Base-by-base conservation (phyloP, 2,113 vertebrate species). In the Orthonyx spaldingii region DNA sequence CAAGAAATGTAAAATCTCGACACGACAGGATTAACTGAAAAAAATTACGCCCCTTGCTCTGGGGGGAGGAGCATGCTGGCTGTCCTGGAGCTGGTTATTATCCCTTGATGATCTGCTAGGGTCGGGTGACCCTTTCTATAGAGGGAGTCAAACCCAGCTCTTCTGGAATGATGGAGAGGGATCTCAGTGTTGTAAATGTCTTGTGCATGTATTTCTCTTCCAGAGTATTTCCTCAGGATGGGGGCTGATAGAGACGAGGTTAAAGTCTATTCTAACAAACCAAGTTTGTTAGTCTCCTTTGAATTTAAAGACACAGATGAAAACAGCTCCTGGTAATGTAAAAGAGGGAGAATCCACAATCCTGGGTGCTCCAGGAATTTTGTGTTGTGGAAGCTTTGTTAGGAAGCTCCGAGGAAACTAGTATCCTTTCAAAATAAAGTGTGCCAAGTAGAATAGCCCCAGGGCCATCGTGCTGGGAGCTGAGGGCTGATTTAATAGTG, bases 401-500 rank as follows among this genome's bases (percentile, higher is more conserved):
- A 79, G 84, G 84, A 91, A 78, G 28, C 50, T 71, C 65, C 7
- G 24, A 60, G 49, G 37, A 64, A 87, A 75, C 49, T 4, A 1
- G 2, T 46, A 22, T 42, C 22, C 35, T 84, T 74, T 81, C 78
- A 68, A 76, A 82, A 68, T 68, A 66, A 77, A 87, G 6, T 49
- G n/a, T 57, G 26, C 10, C 81, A 79, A 82, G 42, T 9, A 24
- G 39, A 78, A 37, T 7, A 81, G 44, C 60, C 47, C 26, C 50
- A 17, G 23, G 15, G 39, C 35, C 41, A 17, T 21, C 0, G 0
- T 4, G 8, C 56, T 64, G 74, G 65, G 61, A 66, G 37, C 37
- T 77, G 79, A 44, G 32, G 46, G 52, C 65, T 89, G 61, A 87
- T 92, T 94, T 79, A 91, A 89, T 9, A 61, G 44, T 56, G 65